Conservation (phyloP, 2,797 vertebrate genomes). For the Smutsia temminckii region DNA sequence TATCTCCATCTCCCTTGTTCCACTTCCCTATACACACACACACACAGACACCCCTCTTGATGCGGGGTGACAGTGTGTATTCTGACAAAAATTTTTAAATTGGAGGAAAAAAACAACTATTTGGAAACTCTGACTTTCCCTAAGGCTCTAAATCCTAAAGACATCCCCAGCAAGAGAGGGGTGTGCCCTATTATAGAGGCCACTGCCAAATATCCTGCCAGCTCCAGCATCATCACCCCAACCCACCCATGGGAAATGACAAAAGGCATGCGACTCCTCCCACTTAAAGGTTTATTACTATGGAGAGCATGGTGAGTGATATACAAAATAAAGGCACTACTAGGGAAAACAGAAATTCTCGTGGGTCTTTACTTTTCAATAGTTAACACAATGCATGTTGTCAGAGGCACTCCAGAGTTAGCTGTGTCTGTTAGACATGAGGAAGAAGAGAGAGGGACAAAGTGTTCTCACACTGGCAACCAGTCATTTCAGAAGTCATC, state of each 20-base stretch:
- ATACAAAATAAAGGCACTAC: not conserved
- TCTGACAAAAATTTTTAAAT: conserved; percentile 2
- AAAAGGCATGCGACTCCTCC: not conserved
- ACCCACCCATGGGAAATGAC: not conserved
- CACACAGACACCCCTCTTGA: not conserved
- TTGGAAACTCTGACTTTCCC: not conserved
- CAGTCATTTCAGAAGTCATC: not conserved
- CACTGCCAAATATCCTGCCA: not conserved
- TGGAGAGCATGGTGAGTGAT: not conserved
- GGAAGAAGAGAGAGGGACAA: not conserved
- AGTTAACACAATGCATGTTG: not conserved
- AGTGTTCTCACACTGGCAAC: not conserved
- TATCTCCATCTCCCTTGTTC: not conserved
- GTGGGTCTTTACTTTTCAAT: not conserved
- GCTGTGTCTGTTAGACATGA: not conserved
- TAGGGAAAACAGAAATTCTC: not conserved
- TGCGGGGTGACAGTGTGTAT: not conserved
- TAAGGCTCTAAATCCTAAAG: not conserved
- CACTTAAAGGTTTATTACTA: not conserved
- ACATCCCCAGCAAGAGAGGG: not conserved
- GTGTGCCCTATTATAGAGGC: not conserved
- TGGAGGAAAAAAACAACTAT: not conserved
- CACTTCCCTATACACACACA: not conserved
- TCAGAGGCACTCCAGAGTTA: not conserved
- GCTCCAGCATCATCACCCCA: not conserved